Evolutionary conservation across 2,113 vertebrate species (phyloP), one percentile per base, ranked within the genome.

Genomic region (Sinocyclocheilus maitianheensis): DNA sequence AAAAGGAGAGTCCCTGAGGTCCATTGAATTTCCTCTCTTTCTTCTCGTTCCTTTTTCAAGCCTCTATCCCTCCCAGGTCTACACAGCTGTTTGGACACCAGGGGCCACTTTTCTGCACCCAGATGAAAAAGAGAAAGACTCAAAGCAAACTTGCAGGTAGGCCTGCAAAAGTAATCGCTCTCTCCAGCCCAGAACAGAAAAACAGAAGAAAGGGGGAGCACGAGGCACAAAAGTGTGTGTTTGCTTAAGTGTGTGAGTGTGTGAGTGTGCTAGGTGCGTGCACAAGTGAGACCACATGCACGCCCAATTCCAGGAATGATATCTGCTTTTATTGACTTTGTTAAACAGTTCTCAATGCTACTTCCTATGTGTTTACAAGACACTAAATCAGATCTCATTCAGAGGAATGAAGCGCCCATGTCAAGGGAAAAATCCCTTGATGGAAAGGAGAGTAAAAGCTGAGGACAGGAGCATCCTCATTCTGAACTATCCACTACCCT

Each of bases 281-380:
- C 51, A 53, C 69, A n/a, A 69, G 62, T 62, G 43, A 72, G 77
- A 78, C 75, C 40, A 81, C 87, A 78, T 82, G 89, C 85, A 87
- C 89, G 88, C 87, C 90, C 58, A 77, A 91, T 92, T 92, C 93
- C 90, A 91, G 92, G 92, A 94, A 93, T 89, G 87, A 94, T 92
- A 93, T 95, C 94, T 95, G 94, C 93, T 95, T 95, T 95, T 95
- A 95, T 95, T 94, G 94, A 95, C 94, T 95, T 95, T 94, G 95
- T 95, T 95, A 94, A 95, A 94, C 91, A 91, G 9, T 95, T 95
- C 94, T 92, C 94, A 95, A 92, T 94, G 93, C 92, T 93, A 92
- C 93, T 92, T 94, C 93, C 93, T 94, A 94, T 93, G 94, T 95
- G 94, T 95, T 95, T 95, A 95, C 94, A 95, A 95, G 94, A 94